Conservation (phyloP, 2,888 invertebrate genomes). For the Macaria liturata region DNA sequence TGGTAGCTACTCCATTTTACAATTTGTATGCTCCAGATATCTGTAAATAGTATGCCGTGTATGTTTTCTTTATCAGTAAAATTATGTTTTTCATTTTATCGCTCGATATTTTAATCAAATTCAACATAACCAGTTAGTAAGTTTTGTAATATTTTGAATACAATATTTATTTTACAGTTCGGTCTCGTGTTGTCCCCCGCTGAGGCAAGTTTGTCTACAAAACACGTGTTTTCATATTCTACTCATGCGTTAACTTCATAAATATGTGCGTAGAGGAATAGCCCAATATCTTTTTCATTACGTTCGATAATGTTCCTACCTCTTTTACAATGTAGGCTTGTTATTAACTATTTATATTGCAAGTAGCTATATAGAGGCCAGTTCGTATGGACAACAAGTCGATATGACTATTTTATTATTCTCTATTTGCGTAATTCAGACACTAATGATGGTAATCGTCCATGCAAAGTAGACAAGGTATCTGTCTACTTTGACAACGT, state of each 20-base stretch:
- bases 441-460: constrained; percentile 41
- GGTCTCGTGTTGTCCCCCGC: no score
- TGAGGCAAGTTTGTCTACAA: no score
- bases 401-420: constrained; percentile 34
- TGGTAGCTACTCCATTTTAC: constrained; percentile 44
- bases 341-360: constrained; percentile 32
- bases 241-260: no score
- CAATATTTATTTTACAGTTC: no score
- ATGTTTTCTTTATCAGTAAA: background rate
- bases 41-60: constrained; percentile 18
- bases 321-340: no score
- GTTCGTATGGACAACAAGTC: constrained; percentile 20
- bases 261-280: no score
- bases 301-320: no score
- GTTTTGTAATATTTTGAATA: no score
- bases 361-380: constrained; percentile 43
- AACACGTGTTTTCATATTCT: no score
- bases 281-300: no score
- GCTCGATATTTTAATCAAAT: background rate
- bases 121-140: no score
- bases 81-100: background rate
- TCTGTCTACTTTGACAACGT: constrained; percentile 20
- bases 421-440: constrained; percentile 43
- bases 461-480: constrained; percentile 25
- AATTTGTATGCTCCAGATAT: constrained; percentile 43